Evolutionary conservation across 2,113 vertebrate genomes (phyloP).

Genomic region (Lycaon pictus): DNA sequence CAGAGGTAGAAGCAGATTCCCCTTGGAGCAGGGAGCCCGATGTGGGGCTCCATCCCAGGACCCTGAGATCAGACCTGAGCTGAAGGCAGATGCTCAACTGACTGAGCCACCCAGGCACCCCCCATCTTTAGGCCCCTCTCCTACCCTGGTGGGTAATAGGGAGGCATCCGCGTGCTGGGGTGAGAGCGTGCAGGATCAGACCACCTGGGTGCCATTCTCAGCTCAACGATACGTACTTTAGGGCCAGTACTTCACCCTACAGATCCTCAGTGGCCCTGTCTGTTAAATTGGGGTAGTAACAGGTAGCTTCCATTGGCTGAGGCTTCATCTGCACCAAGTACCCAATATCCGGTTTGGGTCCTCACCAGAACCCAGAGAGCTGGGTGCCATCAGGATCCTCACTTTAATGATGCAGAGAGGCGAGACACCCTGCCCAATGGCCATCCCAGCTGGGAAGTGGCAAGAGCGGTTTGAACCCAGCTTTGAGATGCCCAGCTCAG

Average conservation of each 20-base stretch:
- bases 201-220: neutral
- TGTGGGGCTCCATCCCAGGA: too few species aligned
- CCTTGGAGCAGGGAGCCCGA: too few species aligned
- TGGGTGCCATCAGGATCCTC: rapidly evolving
- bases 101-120: too few species aligned
- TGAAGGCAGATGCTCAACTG: too few species aligned
- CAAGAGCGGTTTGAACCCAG: neutral
- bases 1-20: too few species aligned
- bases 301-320: rapidly evolving
- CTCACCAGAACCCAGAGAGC: neutral
- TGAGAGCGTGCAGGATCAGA: neutral
- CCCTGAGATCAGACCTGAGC: too few species aligned
- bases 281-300: neutral
- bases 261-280: neutral
- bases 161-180: rapidly evolving
- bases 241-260: neutral
- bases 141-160: rapidly evolving
- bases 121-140: neutral
- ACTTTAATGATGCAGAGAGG: neutral
- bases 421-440: neutral
- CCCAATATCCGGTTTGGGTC: neutral
- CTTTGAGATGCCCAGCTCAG: neutral
- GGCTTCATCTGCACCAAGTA: neutral
- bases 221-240: neutral
- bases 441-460: rapidly evolving